These are phyloP conservation scores for Myzus persicae DNA, from an alignment of 1,140 invertebrate species.

Conservation along the genomic window DNA sequence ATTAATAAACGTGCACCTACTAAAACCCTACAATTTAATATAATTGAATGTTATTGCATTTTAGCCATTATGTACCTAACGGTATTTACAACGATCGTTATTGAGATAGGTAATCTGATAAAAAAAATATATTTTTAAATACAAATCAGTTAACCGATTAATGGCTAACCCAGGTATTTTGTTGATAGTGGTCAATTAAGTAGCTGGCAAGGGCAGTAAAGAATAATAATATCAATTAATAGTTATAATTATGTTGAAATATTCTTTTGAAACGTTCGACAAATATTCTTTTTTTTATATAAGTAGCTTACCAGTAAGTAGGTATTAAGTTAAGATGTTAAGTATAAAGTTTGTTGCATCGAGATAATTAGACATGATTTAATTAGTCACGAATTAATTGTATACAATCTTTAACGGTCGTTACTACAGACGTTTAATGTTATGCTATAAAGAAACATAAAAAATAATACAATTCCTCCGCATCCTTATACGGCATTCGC, in stretches of 20 bases:
- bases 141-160: not conserved
- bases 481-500: constrained; percentile 24
- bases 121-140: not conserved
- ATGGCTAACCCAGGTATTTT: not conserved
- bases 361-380: not conserved
- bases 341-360: not conserved
- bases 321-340: not conserved
- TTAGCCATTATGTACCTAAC: not conserved
- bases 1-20: too few relatives aligned
- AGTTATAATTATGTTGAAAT: not conserved
- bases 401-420: not conserved
- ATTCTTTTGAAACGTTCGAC: not conserved
- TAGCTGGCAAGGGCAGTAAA: not conserved
- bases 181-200: not conserved
- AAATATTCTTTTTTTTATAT: not conserved
- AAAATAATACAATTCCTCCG: not conserved
- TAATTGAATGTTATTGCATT: not conserved
- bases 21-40: not conserved
- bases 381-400: not conserved
- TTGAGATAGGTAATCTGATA: not conserved
- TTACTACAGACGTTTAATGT: not conserved
- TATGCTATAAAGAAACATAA: not conserved
- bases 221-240: not conserved
- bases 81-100: not conserved
- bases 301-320: not conserved